Base-by-base conservation (phyloP, 1,140 invertebrate species). In the Eumeta japonica region DNA sequence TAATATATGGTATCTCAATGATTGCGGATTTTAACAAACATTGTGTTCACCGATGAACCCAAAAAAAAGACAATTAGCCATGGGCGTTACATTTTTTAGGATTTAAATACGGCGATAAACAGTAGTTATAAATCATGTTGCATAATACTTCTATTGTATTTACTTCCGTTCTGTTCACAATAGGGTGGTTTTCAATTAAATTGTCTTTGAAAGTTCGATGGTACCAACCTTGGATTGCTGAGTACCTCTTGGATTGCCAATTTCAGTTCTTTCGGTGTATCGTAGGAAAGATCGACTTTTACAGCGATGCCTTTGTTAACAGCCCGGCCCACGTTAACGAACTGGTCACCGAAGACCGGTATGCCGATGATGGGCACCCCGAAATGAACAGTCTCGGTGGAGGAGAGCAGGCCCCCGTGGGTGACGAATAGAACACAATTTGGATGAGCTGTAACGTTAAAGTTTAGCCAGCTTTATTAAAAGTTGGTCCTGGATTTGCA, bases 361-460 rank as follows among this genome's bases (percentile, higher is more conserved):
- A 87, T 77, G 7, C 81, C 83, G 4, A 88, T 64, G 2, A 87
- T 58, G 1, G 86, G 86, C 5, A 85, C 79, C 31, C 81, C 83
- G 34, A 81, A 77, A 54, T 84, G 79, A 20, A 87, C 72, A 2
- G 84, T 75, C 53, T 89, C 86, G 11, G 79, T 79, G 1, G 79
- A 76, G 36, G 85, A 84, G 12, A 85, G 63, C 10, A 82, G 62
- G 10, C 86, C 86, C 3, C 83, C 84, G 42, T 88, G 86, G 0
- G 83, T 82, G 14, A 89, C 81, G 39, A 89, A 85, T 1, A 79
- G 55, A 32, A 71, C 71, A 4, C 82, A 67, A 37, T 86, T 86
- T 0, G 74, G 63, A 63, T 87, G 83, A 20, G 77, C 84, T 81
- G 55, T 45, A 84, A 62, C 48, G 81, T 52, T 49, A 81, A 32